Evolutionary conservation across 2,797 vertebrate genomes (phyloP).

Genomic region (Lutjanus campechanus): DNA sequence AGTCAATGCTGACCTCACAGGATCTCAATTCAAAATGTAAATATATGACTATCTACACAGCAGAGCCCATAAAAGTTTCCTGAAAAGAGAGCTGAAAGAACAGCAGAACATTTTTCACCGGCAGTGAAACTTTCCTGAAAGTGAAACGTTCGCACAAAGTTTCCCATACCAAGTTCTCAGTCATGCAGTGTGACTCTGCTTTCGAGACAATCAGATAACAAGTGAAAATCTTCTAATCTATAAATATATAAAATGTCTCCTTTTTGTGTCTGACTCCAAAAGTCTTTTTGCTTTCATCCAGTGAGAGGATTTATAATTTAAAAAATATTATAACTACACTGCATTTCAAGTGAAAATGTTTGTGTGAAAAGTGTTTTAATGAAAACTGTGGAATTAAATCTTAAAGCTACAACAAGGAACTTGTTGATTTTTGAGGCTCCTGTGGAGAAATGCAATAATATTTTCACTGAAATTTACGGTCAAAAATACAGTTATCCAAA

Average conservation of each 20-base stretch:
- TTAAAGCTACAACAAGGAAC: too few species aligned
- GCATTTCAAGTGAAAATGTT: background rate
- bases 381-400: background rate
- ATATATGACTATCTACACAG: background rate
- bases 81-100: background rate
- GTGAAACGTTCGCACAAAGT: slow-evolving; percentile 5
- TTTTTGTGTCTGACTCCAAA: background rate
- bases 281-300: background rate
- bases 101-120: background rate
- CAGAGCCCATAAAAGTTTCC: background rate
- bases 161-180: background rate
- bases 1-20: background rate
- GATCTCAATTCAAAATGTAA: background rate
- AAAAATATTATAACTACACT: background rate
- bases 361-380: background rate
- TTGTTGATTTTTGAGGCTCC: too few species aligned
- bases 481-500: too few species aligned
- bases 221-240: background rate
- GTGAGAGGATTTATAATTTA: background rate
- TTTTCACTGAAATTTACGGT: too few species aligned
- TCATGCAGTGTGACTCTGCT: background rate
- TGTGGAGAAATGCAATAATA: too few species aligned
- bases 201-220: background rate
- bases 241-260: background rate
- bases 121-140: background rate